Evolutionary conservation across 2,888 invertebrate genomes (phyloP).

Genomic region (Acleris laterana): DNA sequence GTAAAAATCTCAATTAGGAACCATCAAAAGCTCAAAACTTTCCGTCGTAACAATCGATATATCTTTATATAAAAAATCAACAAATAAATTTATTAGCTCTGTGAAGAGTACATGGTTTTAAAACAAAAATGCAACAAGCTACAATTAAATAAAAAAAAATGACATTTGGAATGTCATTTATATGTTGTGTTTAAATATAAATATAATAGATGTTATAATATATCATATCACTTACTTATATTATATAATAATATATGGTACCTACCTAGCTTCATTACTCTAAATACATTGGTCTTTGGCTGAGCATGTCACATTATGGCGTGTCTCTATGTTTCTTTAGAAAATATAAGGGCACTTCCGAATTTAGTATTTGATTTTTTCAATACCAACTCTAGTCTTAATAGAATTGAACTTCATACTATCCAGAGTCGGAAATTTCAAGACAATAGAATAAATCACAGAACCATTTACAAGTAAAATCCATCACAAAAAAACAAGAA

Average conservation of each 20-base stretch:
- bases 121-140: constrained; percentile 48
- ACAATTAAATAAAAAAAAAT: constrained; percentile 42
- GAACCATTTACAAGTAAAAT: constrained; percentile 55
- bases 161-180: constrained; percentile 60
- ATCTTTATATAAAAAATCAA: constrained; percentile 67
- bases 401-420: constrained; percentile 58
- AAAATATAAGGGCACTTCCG: constrained; percentile 81
- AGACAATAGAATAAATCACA: constrained; percentile 64
- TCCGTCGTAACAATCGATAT: constrained; percentile 70
- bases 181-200: constrained; percentile 54
- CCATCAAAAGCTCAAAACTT: constrained; percentile 57
- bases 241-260: constrained; percentile 62
- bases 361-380: constrained; percentile 70
- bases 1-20: constrained; percentile 64
- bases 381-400: constrained; percentile 75
- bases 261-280: constrained; percentile 77
- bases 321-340: constrained; percentile 70
- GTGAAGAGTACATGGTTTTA: constrained; percentile 49
- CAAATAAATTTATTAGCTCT: constrained; percentile 59
- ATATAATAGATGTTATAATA: constrained; percentile 49
- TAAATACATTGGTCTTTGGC: constrained; percentile 83
- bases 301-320: constrained; percentile 82
- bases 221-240: constrained; percentile 56
- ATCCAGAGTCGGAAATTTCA: constrained; percentile 53
- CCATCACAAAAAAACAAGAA: constrained; percentile 60